Evolutionary conservation across 1,140 invertebrate species (phyloP), one percentile per base, ranked within the genome.

Genomic region (Ceratina japonica): DNA sequence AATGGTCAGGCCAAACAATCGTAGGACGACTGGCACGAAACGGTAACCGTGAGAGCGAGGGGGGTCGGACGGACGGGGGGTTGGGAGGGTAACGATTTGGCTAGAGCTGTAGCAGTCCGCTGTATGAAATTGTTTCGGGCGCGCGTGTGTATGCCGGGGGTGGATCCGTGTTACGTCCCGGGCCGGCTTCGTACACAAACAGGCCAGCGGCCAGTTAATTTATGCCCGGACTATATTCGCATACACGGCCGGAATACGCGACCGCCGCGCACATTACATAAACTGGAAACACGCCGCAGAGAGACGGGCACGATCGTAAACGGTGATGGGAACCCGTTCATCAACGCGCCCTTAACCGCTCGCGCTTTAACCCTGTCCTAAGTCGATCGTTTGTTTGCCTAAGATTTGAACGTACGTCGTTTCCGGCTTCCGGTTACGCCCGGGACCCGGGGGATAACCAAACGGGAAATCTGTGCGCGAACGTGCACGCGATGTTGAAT

Each of bases 251-350:
- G 70, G 80, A 87, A 85, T 89, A 87, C 78, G 77, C 64, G 83
- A 83, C 73, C 75, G 79, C 80, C 56, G 66, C 86, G 83, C 79
- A 80, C 88, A 87, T 89, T 88, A 86, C 88, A 84, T 88, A 87
- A 89, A 88, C 83, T 88, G 63, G 81, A 85, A 87, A 89, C 82
- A 84, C 71, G 76, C 79, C 86, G 61, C 86, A 78, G 71, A 72
- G 75, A 74, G 80, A 85, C 69, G 37, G 70, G 64, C 70, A 12
- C 52, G 69, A 64, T 76, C 83, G 78, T 80, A 84, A 84, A 84
- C 75, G 72, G 65, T 81, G 82, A 89, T 88, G 84, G 86, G 87
- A 84, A 76, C 79, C 58, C 68, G 75, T 82, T 87, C 86, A 87
- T 88, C 84, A 88, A 75, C 83, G 63, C 81, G 66, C 52, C 62